Conservation (phyloP, 2,888 invertebrate species). For the Luperina testacea region DNA sequence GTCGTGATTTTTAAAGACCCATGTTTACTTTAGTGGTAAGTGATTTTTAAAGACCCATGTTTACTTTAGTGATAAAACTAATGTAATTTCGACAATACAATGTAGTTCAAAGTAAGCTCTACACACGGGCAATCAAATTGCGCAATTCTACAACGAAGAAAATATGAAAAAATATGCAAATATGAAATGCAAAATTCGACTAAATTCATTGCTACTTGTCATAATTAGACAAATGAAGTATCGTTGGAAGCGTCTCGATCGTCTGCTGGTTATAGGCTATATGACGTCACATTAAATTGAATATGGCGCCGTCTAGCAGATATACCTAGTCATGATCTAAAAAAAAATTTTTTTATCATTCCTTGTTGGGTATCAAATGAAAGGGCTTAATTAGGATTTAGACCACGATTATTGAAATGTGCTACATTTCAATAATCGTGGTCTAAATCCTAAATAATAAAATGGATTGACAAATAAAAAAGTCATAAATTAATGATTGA, state of each 20-base stretch:
- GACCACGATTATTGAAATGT: no score
- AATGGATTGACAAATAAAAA: not conserved
- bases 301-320: no score
- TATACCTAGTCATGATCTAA: no score
- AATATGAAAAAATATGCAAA: not conserved
- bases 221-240: no score
- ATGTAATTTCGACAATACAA: not conserved
- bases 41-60: constrained; percentile 7
- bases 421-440: no score
- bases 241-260: no score
- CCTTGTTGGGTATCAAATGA: no score
- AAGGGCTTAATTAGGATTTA: no score
- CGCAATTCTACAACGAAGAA: not conserved
- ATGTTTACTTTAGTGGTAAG: not conserved
- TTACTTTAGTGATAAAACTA: not conserved
- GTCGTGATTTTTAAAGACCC: constrained; percentile 9
- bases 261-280: no score
- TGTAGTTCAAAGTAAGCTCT: not conserved
- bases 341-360: no score
- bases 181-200: not conserved
- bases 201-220: not conserved
- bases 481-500: not conserved
- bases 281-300: no score
- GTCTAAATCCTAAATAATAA: not conserved
- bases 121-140: not conserved